These are phyloP conservation scores for Heliocidaris tuberculata DNA, from an alignment of 35 echinoderm and acorn worm species.

Conservation along the genomic window DNA sequence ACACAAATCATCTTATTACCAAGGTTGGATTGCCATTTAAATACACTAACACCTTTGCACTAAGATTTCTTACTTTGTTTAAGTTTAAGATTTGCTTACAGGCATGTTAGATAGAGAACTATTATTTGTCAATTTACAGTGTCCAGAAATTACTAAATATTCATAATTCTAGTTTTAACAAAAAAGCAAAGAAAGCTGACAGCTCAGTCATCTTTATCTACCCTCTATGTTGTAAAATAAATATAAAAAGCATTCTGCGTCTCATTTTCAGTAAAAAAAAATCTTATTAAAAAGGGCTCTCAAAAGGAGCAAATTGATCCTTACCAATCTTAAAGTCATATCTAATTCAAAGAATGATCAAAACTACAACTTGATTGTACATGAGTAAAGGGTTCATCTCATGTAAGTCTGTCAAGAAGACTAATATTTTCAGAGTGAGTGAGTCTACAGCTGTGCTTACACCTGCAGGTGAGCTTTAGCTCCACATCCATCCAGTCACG, in stretches of 20 bases:
- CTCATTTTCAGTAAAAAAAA: neutral
- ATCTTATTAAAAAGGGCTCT: neutral
- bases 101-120: no score
- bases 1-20: no score
- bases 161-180: no score
- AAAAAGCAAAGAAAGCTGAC: no score
- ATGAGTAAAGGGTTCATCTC: neutral
- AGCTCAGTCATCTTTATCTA: neutral
- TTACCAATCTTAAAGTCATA: neutral
- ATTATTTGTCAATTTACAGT: no score
- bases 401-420: neutral
- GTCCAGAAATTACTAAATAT: no score
- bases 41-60: no score
- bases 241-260: neutral
- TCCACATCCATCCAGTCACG: neutral
- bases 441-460: conserved; percentile 14
- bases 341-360: neutral
- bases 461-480: neutral
- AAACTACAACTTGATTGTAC: neutral
- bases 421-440: neutral
- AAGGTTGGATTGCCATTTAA: no score
- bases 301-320: neutral
- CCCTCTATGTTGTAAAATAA: neutral
- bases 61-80: no score
- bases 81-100: no score